phyloP scores from a whole-genome alignment of 2,797 vertebrate species.

The Pteropus rufus region DNA sequence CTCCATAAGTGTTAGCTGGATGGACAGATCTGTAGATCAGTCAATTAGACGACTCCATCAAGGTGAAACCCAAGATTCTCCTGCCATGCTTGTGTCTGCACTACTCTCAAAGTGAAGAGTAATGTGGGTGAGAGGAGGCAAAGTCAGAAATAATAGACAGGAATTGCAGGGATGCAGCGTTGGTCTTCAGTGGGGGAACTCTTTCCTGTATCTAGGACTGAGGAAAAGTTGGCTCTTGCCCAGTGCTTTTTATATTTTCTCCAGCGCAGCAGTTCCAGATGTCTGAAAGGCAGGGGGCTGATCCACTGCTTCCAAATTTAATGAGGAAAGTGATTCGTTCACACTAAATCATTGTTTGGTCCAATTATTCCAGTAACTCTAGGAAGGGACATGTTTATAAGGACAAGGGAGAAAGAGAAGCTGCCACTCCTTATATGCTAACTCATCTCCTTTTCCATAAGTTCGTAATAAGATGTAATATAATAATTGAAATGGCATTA shows the following conservation, averaged over 20 bases:
- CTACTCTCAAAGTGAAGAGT: background rate
- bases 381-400: background rate
- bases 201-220: background rate
- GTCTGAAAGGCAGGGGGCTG: background rate
- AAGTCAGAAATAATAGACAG: background rate
- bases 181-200: background rate
- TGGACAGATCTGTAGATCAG: rapidly evolving
- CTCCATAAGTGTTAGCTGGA: background rate
- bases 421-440: background rate
- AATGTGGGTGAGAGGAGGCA: background rate
- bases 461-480: background rate
- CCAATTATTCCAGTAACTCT: background rate
- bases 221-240: background rate
- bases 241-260: background rate
- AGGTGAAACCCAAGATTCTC: background rate
- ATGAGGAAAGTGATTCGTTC: background rate
- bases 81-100: background rate
- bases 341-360: background rate
- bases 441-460: background rate
- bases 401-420: background rate
- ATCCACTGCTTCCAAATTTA: background rate
- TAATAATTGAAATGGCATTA: background rate
- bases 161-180: rapidly evolving
- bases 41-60: background rate
- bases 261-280: constrained; percentile 7